Evolutionary conservation across 2,113 vertebrate species (phyloP), one percentile per base, ranked within the genome.

Genomic region (Ciconia maguari): DNA sequence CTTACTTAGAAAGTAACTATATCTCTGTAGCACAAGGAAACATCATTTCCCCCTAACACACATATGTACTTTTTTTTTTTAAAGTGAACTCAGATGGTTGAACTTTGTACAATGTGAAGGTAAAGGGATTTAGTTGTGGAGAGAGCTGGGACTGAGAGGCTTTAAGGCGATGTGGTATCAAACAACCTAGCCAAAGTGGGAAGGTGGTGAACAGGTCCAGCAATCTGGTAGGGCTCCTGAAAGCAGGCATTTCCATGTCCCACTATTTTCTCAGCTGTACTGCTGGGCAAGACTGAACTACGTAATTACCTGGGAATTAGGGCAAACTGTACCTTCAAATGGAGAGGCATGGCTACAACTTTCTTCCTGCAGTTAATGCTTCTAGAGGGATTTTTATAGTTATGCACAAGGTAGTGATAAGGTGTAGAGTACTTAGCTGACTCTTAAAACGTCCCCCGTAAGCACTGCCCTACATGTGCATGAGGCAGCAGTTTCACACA

Each of bases 391-490:
- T 60, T 93, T 84, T 72, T 51, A 70, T 3, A 91, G 68, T 48
- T 52, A 52, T 0, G 13, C 69, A 84, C 69, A 87, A 87, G 38
- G 72, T 32, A 92, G 60, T 11, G 20, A 89, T 78, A 75, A 91
- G 61, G 69, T 60, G 52, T 36, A 75, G 41, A 78, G 55, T n/a
- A 68, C 55, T 89, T 42, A 81, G 64, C 17, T 87, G 42, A 54
- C 52, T 94, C 89, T 85, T 61, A 66, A 44, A 91, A 64, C 48
- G 55, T 75, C 76, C 64, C 69, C 83, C 74, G 27, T 36, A 87
- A 92, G 79, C 46, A 83, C 72, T 96, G 94, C 76, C 68, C 71
- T 93, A 86, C 60, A 77, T 66, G 64, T 81, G 46, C 69, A 96
- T 41, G 80, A 78, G 58, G 51, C 69, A 85, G 82, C 61, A 83